Evolutionary conservation across 2,888 invertebrate species (phyloP).

Genomic region (Drosophila prolongata): DNA sequence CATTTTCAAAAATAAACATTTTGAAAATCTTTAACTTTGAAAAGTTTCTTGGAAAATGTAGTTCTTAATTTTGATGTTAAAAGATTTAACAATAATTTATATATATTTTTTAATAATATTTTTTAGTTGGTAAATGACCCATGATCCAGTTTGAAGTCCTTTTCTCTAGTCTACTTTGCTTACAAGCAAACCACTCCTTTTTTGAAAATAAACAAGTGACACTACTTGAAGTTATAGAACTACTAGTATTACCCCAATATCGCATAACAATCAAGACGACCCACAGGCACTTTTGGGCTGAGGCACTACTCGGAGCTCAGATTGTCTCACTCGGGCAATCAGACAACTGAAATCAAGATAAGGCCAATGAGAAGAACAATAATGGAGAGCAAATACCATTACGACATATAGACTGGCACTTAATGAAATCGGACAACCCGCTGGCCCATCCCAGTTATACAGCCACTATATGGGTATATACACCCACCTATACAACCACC

Average conservation of each 20-base stretch:
- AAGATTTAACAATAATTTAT: too few relatives aligned
- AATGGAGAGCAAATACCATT: constrained; percentile 31
- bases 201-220: neutral
- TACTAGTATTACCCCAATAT: constrained; percentile 9
- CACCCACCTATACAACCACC: constrained; percentile 2
- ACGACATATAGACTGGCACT: constrained; percentile 37
- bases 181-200: too few relatives aligned
- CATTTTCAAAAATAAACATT: too few relatives aligned
- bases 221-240: neutral
- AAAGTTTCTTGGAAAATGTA: too few relatives aligned
- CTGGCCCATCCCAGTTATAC: constrained; percentile 25
- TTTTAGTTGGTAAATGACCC: too few relatives aligned
- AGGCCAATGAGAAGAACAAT: constrained; percentile 13
- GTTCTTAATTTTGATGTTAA: too few relatives aligned
- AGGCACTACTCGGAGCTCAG: constrained; percentile 36
- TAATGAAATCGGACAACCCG: constrained; percentile 27
- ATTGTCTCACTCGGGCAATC: constrained; percentile 39
- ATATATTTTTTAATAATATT: too few relatives aligned
- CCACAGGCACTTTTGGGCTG: constrained; percentile 26
- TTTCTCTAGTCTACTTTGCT: neutral
- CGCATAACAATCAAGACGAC: neutral
- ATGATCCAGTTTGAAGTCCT: neutral
- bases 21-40: too few relatives aligned
- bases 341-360: constrained; percentile 35
- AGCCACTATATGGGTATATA: neutral